A percentile compares a stretch with the other conserved stretches of the same genome.
phyloP scores from a whole-genome alignment of 1,140 invertebrate genomes.

The Habropoda laboriosa region DNA sequence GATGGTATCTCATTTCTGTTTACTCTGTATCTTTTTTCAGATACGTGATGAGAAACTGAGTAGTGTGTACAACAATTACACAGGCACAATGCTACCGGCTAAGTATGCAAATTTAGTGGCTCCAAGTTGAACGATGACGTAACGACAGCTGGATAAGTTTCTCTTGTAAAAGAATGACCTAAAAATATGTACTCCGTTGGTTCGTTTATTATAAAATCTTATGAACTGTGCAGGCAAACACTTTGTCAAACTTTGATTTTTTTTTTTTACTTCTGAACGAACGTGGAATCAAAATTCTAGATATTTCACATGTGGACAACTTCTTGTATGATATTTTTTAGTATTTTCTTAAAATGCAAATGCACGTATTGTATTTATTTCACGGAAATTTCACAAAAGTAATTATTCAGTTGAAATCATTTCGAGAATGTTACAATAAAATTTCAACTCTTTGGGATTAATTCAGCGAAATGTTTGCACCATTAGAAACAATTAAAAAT shows the following conservation, averaged over 20 bases:
- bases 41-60: not conserved
- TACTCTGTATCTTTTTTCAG: not conserved
- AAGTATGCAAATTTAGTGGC: slow-evolving; percentile 52
- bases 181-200: slow-evolving; percentile 32
- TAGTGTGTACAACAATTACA: not conserved
- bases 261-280: not conserved
- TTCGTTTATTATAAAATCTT: slow-evolving; percentile 11
- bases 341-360: too few relatives aligned
- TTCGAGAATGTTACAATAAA: too few relatives aligned
- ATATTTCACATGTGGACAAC: too few relatives aligned
- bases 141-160: slow-evolving; percentile 49
- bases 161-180: slow-evolving; percentile 56
- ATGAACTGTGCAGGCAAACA: not conserved
- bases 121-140: slow-evolving; percentile 54
- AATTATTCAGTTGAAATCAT: too few relatives aligned
- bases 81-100: slow-evolving; percentile 6
- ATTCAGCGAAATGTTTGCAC: too few relatives aligned
- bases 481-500: too few relatives aligned
- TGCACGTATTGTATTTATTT: too few relatives aligned
- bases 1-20: not conserved
- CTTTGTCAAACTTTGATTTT: rapidly evolving
- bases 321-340: too few relatives aligned
- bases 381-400: too few relatives aligned
- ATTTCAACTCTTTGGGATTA: too few relatives aligned
- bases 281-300: too few relatives aligned